These are phyloP conservation scores for Drosophila tristis DNA, from an alignment of 1,140 invertebrate species.

Conservation along the genomic window DNA sequence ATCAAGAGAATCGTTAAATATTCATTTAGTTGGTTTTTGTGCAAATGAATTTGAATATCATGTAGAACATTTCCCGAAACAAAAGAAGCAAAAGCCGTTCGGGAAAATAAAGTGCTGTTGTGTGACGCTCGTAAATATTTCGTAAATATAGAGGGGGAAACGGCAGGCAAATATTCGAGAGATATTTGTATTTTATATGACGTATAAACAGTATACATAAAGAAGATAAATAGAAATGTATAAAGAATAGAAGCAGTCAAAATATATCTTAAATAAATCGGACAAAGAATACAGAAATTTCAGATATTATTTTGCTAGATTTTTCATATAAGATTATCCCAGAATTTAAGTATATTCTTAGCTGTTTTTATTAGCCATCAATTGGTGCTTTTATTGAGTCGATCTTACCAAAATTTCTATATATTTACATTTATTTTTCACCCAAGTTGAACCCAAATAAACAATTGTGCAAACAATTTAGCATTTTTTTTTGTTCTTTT, in stretches of 20 bases:
- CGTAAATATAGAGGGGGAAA: constrained; percentile 9
- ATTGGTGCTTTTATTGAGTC: constrained; percentile 3
- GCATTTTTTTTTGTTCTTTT: constrained; percentile 33
- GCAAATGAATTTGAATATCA: neutral
- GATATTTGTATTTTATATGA: no score
- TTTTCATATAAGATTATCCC: constrained; percentile 18
- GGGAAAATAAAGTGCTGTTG: neutral
- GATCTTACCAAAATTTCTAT: no score
- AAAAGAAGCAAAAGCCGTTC: neutral
- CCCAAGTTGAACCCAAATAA: neutral
- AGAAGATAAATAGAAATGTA: no score
- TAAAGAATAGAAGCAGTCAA: no score
- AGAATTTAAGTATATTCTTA: neutral
- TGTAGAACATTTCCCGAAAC: neutral
- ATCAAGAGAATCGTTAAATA: neutral
- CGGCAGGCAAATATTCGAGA: neutral
- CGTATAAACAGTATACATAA: no score
- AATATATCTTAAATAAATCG: neutral
- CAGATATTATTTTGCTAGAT: neutral
- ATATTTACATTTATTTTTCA: neutral
- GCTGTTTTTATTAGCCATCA: neutral
- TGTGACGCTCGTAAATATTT: constrained; percentile 30
- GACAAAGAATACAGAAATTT: neutral
- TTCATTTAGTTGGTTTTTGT: neutral
- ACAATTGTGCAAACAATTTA: constrained; percentile 56